A percentile compares a stretch with the other conserved stretches of the same genome.
phyloP scores from a whole-genome alignment of 2,113 vertebrate genomes.

The Brachyhypopomus gauderio region DNA sequence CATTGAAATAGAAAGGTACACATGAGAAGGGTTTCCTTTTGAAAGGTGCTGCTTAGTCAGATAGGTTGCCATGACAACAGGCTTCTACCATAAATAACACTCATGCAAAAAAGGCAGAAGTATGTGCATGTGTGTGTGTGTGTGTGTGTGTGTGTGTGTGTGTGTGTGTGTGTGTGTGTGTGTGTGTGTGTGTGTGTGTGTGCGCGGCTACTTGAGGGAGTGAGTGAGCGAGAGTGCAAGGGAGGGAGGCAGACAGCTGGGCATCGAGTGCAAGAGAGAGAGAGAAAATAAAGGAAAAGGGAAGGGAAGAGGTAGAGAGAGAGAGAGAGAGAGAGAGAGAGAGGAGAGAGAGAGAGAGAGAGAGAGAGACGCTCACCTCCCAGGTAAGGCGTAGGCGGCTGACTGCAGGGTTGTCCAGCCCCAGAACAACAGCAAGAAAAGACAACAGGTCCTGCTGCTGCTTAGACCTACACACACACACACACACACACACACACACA shows the following conservation, averaged over 20 bases:
- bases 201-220: conserved; percentile 21
- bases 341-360: background rate
- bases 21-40: conserved; percentile 24
- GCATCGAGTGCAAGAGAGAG: background rate
- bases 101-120: conserved; percentile 36
- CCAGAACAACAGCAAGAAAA: conserved; percentile 91
- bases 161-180: conserved; percentile 7
- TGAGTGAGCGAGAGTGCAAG: background rate
- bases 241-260: background rate
- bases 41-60: conserved; percentile 37
- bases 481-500: background rate
- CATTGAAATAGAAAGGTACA: conserved; percentile 21
- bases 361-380: conserved; percentile 80
- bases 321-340: background rate
- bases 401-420: conserved; percentile 89
- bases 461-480: conserved; percentile 81
- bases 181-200: conserved; percentile 30
- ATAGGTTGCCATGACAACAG: conserved; percentile 50
- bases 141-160: conserved; percentile 25
- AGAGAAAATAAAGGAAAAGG: conserved; percentile 5
- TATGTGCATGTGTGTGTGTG: background rate
- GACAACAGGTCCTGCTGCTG: conserved; percentile 97
- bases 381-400: conserved; percentile 92
- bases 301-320: background rate
- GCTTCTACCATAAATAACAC: conserved; percentile 44